Conservation (phyloP, 2,888 invertebrate species). For the Mycalesis mineus region DNA sequence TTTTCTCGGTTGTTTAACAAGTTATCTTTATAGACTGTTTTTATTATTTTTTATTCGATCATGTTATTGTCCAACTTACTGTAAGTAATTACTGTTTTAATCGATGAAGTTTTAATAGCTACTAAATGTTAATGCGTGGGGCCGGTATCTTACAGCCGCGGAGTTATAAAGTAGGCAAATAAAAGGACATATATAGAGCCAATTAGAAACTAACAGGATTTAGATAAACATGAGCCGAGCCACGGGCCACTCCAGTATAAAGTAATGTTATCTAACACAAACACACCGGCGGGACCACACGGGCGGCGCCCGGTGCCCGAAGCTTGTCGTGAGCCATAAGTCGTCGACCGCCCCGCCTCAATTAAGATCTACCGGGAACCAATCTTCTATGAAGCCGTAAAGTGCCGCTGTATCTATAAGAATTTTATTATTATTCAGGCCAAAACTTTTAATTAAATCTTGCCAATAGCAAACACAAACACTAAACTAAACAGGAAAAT, state of each 20-base stretch:
- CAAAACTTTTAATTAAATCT: neutral
- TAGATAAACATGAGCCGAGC: slow-evolving; percentile 5
- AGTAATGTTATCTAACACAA: slow-evolving; percentile 40
- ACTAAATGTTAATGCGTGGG: neutral
- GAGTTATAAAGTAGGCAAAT: neutral
- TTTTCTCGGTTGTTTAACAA: too few relatives aligned
- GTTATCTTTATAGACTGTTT: too few relatives aligned
- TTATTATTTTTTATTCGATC: too few relatives aligned
- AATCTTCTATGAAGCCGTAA: slow-evolving; percentile 59
- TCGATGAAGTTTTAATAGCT: neutral
- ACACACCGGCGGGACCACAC: slow-evolving; percentile 56
- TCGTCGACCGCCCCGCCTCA: slow-evolving; percentile 47
- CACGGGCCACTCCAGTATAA: slow-evolving; percentile 4
- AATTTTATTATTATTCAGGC: slow-evolving; percentile 29
- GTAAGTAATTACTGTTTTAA: neutral
- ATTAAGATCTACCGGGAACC: slow-evolving; percentile 58
- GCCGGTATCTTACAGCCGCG: neutral
- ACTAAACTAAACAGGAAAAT: too few relatives aligned
- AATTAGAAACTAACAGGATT: slow-evolving; percentile 4
- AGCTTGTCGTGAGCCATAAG: slow-evolving; percentile 69
- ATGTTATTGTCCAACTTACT: too few relatives aligned
- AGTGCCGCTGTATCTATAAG: slow-evolving; percentile 56
- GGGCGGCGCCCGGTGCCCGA: slow-evolving; percentile 50
- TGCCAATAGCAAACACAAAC: neutral
- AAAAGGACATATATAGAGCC: neutral